Percentiles rank a stretch among this genome's conserved stretches.
phyloP scores from a whole-genome alignment of 2,888 invertebrate genomes.

The Caenorhabditis uteleia region DNA sequence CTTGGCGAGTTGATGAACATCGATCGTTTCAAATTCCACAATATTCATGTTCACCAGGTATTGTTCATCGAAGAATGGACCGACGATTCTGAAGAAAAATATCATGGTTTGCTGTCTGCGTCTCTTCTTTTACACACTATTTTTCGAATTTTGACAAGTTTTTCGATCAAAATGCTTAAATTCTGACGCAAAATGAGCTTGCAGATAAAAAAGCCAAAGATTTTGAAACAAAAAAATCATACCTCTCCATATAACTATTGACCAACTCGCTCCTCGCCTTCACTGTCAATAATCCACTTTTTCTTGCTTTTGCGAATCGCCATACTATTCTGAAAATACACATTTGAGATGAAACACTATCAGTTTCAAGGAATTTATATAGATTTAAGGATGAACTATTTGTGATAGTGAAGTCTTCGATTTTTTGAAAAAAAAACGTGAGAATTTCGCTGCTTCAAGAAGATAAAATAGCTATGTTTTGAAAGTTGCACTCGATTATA shows the following conservation, averaged over 20 bases:
- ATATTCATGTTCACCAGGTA: conserved; percentile 55
- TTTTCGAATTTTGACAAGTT: not conserved
- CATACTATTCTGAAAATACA: conserved; percentile 63
- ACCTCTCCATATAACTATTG: conserved; percentile 41
- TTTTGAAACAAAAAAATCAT: conserved; percentile 5
- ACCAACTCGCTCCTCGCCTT: conserved; percentile 58
- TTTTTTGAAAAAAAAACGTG: not conserved
- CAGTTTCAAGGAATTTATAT: too few relatives aligned
- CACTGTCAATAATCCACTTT: conserved; percentile 56
- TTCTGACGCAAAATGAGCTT: too few relatives aligned
- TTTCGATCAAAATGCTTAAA: not conserved
- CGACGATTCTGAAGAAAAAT: conserved; percentile 36
- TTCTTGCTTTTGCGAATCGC: conserved; percentile 65
- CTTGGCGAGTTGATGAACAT: conserved; percentile 65
- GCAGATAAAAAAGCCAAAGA: too few relatives aligned
- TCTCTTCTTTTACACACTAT: too few relatives aligned
- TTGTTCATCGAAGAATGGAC: conserved; percentile 52
- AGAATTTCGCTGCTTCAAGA: too few relatives aligned
- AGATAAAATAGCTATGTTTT: too few relatives aligned
- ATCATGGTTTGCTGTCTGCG: not conserved
- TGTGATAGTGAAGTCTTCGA: not conserved
- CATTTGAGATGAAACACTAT: not conserved
- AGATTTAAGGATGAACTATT: not conserved
- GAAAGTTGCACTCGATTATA: too few relatives aligned
- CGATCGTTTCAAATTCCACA: conserved; percentile 55